Evolutionary conservation across 2,888 invertebrate genomes (phyloP).

Genomic region (Malthinus seriepunctatus): DNA sequence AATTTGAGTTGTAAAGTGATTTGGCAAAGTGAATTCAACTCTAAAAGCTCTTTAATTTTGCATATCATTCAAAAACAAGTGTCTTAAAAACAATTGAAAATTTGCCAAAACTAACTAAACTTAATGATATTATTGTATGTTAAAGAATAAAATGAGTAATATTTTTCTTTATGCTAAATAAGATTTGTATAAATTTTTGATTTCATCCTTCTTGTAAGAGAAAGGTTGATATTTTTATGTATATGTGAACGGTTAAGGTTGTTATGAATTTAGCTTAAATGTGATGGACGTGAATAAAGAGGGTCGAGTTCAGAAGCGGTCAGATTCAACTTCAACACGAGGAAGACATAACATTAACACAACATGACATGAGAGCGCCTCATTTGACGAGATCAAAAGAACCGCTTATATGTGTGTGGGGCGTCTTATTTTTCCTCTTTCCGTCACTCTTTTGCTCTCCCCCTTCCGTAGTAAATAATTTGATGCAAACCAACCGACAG

Average conservation of each 20-base stretch:
- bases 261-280: constrained; percentile 7
- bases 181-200: too few species aligned
- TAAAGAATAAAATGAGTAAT: too few species aligned
- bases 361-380: constrained; percentile 51
- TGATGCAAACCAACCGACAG: constrained; percentile 45
- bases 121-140: too few species aligned
- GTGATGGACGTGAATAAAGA: constrained; percentile 16
- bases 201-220: too few species aligned
- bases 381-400: constrained; percentile 53
- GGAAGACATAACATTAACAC: constrained; percentile 52
- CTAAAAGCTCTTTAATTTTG: too few species aligned
- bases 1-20: too few species aligned
- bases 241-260: neutral
- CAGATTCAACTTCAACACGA: constrained; percentile 39
- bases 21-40: too few species aligned
- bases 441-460: neutral
- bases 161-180: too few species aligned
- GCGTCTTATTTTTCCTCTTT: constrained; percentile 24
- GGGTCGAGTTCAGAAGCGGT: constrained; percentile 45
- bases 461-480: constrained; percentile 32
- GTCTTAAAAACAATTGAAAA: too few species aligned
- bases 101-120: too few species aligned
- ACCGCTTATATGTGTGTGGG: constrained; percentile 40
- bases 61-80: too few species aligned
- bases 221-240: too few species aligned